Evolutionary conservation across 1,140 invertebrate species (phyloP).

Genomic region (Laupala kohalensis): DNA sequence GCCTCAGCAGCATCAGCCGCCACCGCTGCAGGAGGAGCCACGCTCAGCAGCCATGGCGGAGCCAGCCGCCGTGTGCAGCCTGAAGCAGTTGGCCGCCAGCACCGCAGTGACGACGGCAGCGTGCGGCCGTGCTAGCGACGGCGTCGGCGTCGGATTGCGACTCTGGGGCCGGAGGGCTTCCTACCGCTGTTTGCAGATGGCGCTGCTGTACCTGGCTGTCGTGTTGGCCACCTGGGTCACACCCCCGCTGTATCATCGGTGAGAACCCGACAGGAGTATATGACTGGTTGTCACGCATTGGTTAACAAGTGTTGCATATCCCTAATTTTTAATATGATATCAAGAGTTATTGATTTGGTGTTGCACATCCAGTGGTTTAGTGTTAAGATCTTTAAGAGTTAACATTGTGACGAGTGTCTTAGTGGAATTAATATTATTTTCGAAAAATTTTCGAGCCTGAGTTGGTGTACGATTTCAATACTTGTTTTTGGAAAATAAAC

Average conservation of each 20-base stretch:
- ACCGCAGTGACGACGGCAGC: no score
- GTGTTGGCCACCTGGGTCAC: not conserved
- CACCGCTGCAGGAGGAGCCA: not conserved
- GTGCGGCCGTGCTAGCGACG: not conserved
- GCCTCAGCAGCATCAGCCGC: no score
- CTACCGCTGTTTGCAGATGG: conserved; percentile 6
- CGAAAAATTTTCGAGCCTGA: no score
- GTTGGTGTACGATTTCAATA: no score
- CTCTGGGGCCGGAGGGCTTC: conserved; percentile 4
- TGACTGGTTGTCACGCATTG: no score
- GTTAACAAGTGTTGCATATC: no score
- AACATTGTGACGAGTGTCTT: no score
- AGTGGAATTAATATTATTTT: no score
- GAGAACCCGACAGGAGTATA: no score
- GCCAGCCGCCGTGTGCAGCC: not conserved
- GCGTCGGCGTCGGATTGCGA: not conserved
- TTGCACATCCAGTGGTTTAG: not conserved
- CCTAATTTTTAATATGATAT: no score
- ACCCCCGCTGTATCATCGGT: conserved; percentile 5
- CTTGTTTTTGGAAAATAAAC: no score
- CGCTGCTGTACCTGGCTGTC: conserved; percentile 3
- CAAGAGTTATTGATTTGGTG: not conserved
- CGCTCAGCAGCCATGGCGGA: not conserved
- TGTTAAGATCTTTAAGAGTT: no score
- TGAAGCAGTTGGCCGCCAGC: not conserved